Evolutionary conservation across 1,140 invertebrate genomes (phyloP), one percentile per base, ranked within the genome.

Genomic region (Pseudomyrmex concolor): DNA sequence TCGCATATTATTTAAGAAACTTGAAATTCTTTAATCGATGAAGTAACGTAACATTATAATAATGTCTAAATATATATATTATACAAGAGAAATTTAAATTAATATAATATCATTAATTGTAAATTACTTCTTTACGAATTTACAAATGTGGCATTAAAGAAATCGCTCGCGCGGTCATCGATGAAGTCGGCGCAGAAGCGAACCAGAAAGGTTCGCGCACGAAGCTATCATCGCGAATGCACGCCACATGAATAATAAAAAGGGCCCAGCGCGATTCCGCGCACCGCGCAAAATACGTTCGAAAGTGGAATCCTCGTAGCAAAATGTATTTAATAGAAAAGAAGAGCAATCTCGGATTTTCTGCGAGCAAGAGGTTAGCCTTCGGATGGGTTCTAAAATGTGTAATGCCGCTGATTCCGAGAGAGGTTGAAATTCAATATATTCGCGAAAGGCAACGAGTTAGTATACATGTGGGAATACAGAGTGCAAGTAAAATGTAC

Each of bases 281-380:
- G 17, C 12, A 3, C 34, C 4, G 34, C 34, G 48, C 12, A 66
- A 34, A 55, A 34, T 55, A 57, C 51, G 9, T 25, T 55, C 13
- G 22, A 80, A 71, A 59, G 43, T 15, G 19, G 55, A 71, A 80
- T 60, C 12, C 43, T 71, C 76, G 76, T 70, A 34, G 43, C 10
- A 19, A 80, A 71, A 70, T 70, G 22, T 19, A 70, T 80, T 80
- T 80, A 71, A 80, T 70, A 80, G 43, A 71, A 80, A 80, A 71
- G 64, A 80, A 50, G 22, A 59, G 66, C 66, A 19, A 80, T 80
- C 76, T 71, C n/a, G 66, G 45, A 80, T 80, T 80, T 80, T 80
- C 66, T 80, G 66, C 76, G 5, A 17, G 54, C 54, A 70, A 80
- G 66, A 80, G 2, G 76, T 80, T 80, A 80, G 12, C 66, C 66